Base-by-base conservation (phyloP, 2,888 invertebrate genomes). In the Lypha dubia region DNA sequence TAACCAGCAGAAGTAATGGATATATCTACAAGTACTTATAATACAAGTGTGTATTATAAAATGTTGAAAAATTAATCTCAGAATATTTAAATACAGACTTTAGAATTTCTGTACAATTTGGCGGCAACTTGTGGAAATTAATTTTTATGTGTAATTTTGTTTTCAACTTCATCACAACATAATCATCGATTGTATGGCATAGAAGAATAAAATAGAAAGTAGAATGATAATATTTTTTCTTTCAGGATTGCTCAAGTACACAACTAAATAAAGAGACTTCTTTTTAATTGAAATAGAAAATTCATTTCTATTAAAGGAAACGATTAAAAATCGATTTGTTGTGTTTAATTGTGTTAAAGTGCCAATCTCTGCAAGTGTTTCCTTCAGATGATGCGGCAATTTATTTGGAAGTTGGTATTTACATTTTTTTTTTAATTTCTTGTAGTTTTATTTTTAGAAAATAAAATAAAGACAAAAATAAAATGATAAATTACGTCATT, bases 171-270 rank as follows among this genome's bases (percentile, higher is more conserved):
- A n/a, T 58, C n/a, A 13, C 35, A 20, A 20, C 28, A 8, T 35
- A 20, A 20, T 35, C 17, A 22, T 51, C 41, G 70, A 11, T 56
- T 58, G 38, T 65, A 9, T 75, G 22, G 9, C 20, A n/a, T n/a
- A 51, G 65, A 65, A 7, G 65, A 11, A n/a, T 13, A 56, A 75
- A n/a, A 28, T 46, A 17, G 62, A 56, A 74, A 74, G 44, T 56
- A 62, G 38, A 71, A 41, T 20, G 41, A 41, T 60, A 58, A 68
- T 56, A 65, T 49, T 82, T 76, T 82, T 82, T 65, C 65, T 82
- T 82, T 76, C 82, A 65, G 49, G 70, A 82, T 76, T 49, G 24
- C 49, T 76, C 71, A 82, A 82, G 74, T 70, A 58, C 46, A 44
- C 70, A 58, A 81, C 63, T 68, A 81, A 75, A 70, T 53, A 81